Conservation (phyloP, 2,797 vertebrate species). For the Oryzias sinensis region DNA sequence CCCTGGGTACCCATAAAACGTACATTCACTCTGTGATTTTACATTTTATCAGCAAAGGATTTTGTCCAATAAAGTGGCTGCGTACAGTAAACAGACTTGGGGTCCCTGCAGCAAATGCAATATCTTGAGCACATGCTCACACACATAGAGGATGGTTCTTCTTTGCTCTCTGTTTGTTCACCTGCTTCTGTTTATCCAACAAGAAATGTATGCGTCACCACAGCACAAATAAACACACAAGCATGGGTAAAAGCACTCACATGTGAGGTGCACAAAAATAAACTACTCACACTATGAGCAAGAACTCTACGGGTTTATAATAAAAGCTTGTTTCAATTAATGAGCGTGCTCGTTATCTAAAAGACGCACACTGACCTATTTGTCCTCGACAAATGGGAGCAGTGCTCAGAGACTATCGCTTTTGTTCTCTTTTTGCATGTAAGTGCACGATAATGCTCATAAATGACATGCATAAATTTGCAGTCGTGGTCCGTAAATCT, state of each 20-base stretch:
- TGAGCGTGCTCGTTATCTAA: conserved; percentile 1
- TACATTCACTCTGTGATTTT: not conserved
- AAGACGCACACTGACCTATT: conserved; percentile 29
- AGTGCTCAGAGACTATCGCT: conserved; percentile 4
- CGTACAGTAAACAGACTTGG: not conserved
- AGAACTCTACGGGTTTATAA: not conserved
- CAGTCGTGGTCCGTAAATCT: conserved; percentile 13
- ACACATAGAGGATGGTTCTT: conserved; percentile 17
- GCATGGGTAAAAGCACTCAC: conserved; percentile 24
- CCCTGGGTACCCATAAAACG: not conserved
- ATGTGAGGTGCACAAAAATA: conserved; percentile 21
- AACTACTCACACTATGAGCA: conserved; percentile 5
- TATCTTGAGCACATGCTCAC: not conserved
- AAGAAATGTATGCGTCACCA: conserved; percentile 49
- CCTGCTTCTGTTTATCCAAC: conserved; percentile 44
- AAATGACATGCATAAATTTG: conserved; percentile 21
- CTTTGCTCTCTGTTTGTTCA: conserved; percentile 40
- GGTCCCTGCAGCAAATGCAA: not conserved
- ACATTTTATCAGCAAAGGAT: not conserved
- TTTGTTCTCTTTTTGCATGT: conserved; percentile 1
- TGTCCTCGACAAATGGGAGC: conserved; percentile 16
- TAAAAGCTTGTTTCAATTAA: conserved; percentile 9
- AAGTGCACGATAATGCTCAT: conserved; percentile 19
- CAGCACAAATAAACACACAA: conserved; percentile 49
- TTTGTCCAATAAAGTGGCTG: not conserved